Conservation (phyloP, 2,797 vertebrate species). For the Falco cherrug region DNA sequence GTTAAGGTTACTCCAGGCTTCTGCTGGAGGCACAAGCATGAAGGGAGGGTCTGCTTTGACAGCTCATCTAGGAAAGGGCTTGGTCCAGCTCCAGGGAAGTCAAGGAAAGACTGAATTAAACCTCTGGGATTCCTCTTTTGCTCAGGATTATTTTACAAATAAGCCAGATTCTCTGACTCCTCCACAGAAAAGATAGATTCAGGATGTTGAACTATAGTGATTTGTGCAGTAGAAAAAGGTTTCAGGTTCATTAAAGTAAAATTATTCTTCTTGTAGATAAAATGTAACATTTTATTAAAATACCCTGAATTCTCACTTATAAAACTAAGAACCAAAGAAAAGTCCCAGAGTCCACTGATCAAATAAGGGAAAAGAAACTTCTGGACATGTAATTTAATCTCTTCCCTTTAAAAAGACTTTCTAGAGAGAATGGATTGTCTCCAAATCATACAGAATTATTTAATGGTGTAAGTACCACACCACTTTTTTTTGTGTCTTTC, state of each 20-base stretch:
- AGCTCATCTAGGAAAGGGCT: background rate
- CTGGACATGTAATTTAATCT: background rate
- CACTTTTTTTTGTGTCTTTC: background rate
- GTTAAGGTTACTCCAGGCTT: background rate
- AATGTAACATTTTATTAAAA: background rate
- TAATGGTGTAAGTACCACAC: background rate
- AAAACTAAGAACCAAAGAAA: background rate
- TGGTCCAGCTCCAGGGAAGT: background rate
- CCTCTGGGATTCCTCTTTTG: background rate
- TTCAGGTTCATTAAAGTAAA: background rate
- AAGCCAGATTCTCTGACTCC: background rate
- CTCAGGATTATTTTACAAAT: background rate
- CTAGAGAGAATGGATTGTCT: background rate
- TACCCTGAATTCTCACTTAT: background rate
- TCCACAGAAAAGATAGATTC: background rate
- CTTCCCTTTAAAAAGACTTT: background rate
- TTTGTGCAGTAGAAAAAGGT: background rate
- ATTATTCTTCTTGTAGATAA: background rate
- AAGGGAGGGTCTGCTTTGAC: background rate
- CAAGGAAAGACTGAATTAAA: background rate
- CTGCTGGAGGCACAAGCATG: background rate
- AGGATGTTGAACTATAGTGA: background rate
- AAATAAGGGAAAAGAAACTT: background rate
- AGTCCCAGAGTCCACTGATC: background rate
- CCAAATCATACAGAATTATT: background rate